Evolutionary conservation across 2,797 vertebrate genomes (phyloP).

Genomic region (Morelia viridis): DNA sequence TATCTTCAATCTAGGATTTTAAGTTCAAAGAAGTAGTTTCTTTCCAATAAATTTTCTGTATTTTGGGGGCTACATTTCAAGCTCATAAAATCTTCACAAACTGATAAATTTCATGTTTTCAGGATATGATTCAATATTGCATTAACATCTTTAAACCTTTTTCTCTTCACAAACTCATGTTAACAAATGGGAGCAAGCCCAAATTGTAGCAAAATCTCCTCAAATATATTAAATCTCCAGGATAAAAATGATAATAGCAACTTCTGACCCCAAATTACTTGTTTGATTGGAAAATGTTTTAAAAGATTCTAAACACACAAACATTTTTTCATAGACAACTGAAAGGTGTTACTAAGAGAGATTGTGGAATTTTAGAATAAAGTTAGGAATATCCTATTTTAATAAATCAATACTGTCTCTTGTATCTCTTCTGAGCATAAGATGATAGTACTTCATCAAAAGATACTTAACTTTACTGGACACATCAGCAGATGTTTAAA

Average conservation of each 20-base stretch:
- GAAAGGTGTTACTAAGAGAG: neutral
- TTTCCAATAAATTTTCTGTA: neutral
- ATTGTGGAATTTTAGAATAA: neutral
- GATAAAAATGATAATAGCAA: neutral
- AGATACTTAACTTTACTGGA: too few relatives aligned
- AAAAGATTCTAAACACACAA: neutral
- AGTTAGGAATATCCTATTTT: neutral
- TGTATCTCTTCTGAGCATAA: neutral
- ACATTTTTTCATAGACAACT: neutral
- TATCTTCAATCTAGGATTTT: neutral
- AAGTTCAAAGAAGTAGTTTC: neutral
- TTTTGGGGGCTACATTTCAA: too few relatives aligned
- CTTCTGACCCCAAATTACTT: neutral
- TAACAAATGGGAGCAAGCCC: neutral
- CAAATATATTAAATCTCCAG: neutral
- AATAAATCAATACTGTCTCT: neutral
- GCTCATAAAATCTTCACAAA: neutral
- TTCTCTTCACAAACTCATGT: neutral
- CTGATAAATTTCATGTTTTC: neutral
- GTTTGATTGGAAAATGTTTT: neutral
- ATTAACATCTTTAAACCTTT: neutral
- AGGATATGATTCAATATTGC: neutral
- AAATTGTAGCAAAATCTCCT: neutral
- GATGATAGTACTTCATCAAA: neutral
- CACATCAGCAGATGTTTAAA: neutral